These are phyloP conservation scores for Mesorhabditis sp. DNA, from an alignment of 2,888 invertebrate genomes.

Conservation along the genomic window DNA sequence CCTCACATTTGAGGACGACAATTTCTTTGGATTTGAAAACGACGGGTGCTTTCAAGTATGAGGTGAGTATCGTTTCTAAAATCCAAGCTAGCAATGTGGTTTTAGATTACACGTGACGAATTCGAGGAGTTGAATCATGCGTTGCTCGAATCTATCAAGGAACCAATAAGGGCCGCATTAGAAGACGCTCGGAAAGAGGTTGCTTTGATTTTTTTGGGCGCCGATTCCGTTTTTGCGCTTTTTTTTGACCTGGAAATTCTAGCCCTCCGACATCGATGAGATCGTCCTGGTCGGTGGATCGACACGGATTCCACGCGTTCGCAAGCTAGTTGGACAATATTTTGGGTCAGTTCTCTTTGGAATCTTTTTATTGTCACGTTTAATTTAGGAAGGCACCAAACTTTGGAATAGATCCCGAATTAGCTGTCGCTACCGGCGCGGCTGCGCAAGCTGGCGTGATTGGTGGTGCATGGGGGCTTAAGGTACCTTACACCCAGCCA, in stretches of 20 bases:
- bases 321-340: constrained; percentile 60
- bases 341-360: constrained; percentile 50
- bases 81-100: background rate
- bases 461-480: constrained; percentile 64
- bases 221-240: background rate
- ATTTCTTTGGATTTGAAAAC: constrained; percentile 57
- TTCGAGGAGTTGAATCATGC: constrained; percentile 62
- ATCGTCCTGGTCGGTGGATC: constrained; percentile 64
- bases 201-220: background rate
- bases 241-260: constrained; percentile 24
- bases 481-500: constrained; percentile 50
- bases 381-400: constrained; percentile 55
- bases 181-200: constrained; percentile 51
- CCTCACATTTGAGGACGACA: constrained; percentile 30
- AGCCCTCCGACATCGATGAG: constrained; percentile 60
- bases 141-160: constrained; percentile 60
- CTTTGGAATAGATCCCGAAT: constrained; percentile 61
- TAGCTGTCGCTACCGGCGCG: constrained; percentile 63
- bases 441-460: constrained; percentile 64
- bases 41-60: constrained; percentile 48
- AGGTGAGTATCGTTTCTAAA: constrained; percentile 20
- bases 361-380: constrained; percentile 8
- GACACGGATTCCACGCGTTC: constrained; percentile 62
- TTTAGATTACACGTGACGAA: constrained; percentile 57
- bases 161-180: constrained; percentile 61